phyloP scores from a whole-genome alignment of 64 coral and sea anemone species.

The Actinia tenebrosa region DNA sequence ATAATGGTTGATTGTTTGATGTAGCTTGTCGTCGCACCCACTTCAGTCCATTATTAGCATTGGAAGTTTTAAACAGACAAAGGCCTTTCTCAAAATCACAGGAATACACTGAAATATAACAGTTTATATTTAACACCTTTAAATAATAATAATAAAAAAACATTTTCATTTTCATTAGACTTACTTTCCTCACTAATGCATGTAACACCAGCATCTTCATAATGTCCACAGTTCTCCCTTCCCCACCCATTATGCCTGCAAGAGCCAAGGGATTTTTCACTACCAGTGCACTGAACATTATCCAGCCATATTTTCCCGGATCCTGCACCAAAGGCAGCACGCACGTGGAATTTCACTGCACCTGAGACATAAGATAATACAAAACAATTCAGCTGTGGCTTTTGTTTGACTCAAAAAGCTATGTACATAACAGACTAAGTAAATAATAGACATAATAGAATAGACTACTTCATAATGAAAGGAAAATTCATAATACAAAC shows the following conservation, averaged over 20 bases:
- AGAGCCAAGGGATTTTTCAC: neutral
- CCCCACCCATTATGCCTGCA: constrained; percentile 10
- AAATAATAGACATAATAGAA: too few relatives aligned
- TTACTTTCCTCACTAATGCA: neutral
- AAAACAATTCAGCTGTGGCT: neutral
- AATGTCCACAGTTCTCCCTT: constrained; percentile 3
- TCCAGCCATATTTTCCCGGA: neutral
- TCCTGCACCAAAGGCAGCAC: neutral
- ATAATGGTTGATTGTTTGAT: neutral
- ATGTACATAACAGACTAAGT: too few relatives aligned
- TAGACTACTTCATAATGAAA: too few relatives aligned
- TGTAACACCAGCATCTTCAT: constrained; percentile 31
- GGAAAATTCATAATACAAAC: neutral
- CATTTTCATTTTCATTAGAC: neutral
- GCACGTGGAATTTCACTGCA: neutral
- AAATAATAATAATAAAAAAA: neutral
- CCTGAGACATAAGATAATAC: neutral
- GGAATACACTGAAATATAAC: neutral
- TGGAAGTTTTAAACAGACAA: neutral
- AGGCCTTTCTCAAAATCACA: neutral
- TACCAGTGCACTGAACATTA: constrained; percentile 13
- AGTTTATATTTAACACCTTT: neutral
- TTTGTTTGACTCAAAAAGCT: neutral
- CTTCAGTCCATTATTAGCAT: neutral
- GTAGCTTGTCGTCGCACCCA: neutral